Base-by-base conservation (phyloP, 2,113 vertebrate species). In the Microcebus griseorufus region DNA sequence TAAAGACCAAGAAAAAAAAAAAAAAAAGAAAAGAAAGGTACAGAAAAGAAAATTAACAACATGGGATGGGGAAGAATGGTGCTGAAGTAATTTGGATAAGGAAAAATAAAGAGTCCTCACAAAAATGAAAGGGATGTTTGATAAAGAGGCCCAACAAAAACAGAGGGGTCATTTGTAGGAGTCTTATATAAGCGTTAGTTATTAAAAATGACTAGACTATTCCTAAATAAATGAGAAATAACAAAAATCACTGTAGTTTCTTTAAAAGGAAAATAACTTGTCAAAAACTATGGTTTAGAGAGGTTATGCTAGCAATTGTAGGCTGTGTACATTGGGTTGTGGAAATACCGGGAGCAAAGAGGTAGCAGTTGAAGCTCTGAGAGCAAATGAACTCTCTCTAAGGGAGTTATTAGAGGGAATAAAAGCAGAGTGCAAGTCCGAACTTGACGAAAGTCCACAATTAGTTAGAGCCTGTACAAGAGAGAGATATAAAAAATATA, bases 361-460 rank as follows among this genome's bases (percentile, higher is more conserved):
- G 18, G 29, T 76, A 67, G 60, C n/a, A 45, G 14, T 0, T 20
- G 65, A 34, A 82, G 25, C 37, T 81, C 3, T 34, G 9, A 88
- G 53, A 92, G 72, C 22, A 95, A 96, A 97, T 73, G 16, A 93
- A 75, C 48, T 32, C 73, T 93, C 88, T 96, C 93, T 45, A 12
- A 86, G 94, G 91, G 91, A 97, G 62, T 90, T 82, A 93, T 94
- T 96, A 95, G 48, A 95, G 27, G 20, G 5, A 65, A 58, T 80
- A 83, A 75, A 87, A 70, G 51, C 58, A 90, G 10, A 93, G 64
- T 37, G 42, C 60, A 84, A 94, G 69, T 10, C 42, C 6, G 9
- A 80, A 84, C n/a, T 62, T 20, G 55, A 86, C 0, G 3, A 13
- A 93, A 90, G 65, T 13, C 3, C 18, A 88, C 67, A 81, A 69